These are phyloP conservation scores for Macropis europaea DNA, from an alignment of 2,888 invertebrate species.

Conservation along the genomic window DNA sequence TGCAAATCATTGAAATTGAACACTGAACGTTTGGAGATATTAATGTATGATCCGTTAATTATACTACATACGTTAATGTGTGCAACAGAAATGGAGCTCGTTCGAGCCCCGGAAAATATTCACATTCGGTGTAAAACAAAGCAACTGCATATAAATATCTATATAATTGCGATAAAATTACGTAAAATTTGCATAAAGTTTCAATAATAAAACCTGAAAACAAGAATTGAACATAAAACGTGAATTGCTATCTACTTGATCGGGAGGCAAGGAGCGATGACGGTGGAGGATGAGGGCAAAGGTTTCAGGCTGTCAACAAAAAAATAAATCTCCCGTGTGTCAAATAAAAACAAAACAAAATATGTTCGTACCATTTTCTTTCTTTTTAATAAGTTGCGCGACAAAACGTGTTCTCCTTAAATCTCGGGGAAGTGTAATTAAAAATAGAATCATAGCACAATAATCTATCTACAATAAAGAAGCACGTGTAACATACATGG, in stretches of 20 bases:
- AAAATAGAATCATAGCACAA: conserved; percentile 65
- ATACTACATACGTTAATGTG: background rate
- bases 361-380: conserved; percentile 69
- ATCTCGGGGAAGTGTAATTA: conserved; percentile 38
- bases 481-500: conserved; percentile 29
- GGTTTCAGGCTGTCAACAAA: background rate
- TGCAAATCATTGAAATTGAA: conserved; percentile 6
- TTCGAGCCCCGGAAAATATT: background rate
- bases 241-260: conserved; percentile 12
- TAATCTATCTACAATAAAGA: conserved; percentile 66
- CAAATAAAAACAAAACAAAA: conserved; percentile 65
- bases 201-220: conserved; percentile 29
- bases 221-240: conserved; percentile 5
- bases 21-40: background rate
- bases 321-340: conserved; percentile 9
- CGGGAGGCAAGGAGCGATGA: background rate
- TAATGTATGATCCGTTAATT: background rate
- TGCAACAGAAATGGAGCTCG: conserved; percentile 21
- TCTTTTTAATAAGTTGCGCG: conserved; percentile 65
- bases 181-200: too few relatives aligned
- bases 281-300: background rate
- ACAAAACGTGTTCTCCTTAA: conserved; percentile 51
- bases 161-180: conserved; percentile 3
- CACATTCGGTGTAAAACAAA: conserved; percentile 1
- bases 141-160: background rate